Conservation (phyloP, 2,113 vertebrate genomes). For the Tragelaphus strepsiceros region DNA sequence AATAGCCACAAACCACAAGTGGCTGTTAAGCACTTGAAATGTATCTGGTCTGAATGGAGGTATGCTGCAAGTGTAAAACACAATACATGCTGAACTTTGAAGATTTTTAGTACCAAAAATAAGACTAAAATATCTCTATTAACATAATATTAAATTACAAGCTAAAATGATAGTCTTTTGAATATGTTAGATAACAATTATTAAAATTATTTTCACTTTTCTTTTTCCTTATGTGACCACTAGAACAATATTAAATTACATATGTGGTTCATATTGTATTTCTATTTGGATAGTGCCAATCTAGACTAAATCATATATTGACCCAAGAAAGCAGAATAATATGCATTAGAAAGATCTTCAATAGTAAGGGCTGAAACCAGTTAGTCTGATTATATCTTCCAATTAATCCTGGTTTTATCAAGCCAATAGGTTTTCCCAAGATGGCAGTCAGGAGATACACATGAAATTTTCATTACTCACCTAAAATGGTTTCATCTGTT, state of each 20-base stretch:
- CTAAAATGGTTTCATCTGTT: slow-evolving; percentile 91
- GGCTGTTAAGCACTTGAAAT: background rate
- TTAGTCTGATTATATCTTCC: background rate
- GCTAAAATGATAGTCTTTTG: background rate
- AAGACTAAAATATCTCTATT: background rate
- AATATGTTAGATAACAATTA: background rate
- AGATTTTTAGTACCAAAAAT: background rate
- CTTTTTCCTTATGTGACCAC: background rate
- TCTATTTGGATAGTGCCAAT: background rate
- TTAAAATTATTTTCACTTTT: background rate
- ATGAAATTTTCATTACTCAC: slow-evolving; percentile 74
- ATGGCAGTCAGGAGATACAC: background rate
- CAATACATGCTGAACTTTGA: background rate
- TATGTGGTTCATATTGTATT: background rate
- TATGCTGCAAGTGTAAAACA: background rate
- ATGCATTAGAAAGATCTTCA: background rate
- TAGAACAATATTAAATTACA: background rate
- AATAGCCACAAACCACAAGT: background rate
- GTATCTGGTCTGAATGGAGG: background rate
- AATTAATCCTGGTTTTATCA: background rate
- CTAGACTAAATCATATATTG: background rate
- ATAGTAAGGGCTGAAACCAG: background rate
- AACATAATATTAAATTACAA: background rate
- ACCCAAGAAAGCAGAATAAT: background rate
- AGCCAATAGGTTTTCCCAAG: background rate